A percentile compares a stretch with the other conserved stretches of the same genome.
Evolutionary conservation across 2,888 invertebrate species (phyloP).

Genomic region (Trachelus iudaicus): DNA sequence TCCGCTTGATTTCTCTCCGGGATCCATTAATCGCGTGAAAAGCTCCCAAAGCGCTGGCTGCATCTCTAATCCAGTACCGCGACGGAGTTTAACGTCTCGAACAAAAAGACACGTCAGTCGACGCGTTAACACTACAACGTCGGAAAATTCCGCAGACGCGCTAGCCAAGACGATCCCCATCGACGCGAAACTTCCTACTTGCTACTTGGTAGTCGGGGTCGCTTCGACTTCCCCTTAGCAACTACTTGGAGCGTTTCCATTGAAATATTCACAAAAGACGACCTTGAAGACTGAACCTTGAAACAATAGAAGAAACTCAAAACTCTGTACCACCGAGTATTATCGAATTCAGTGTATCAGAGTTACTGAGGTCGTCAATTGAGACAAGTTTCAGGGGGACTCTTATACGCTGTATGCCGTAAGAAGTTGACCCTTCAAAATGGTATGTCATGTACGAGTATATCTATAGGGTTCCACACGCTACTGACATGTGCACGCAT

Average conservation of each 20-base stretch:
- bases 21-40: background rate
- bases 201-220: background rate
- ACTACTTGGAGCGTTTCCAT: background rate
- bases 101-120: background rate
- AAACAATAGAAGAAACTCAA: background rate
- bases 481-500: background rate
- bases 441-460: background rate
- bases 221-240: background rate
- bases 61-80: background rate
- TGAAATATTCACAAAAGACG: background rate
- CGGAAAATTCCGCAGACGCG: background rate
- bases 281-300: background rate
- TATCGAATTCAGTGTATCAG: background rate
- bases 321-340: background rate
- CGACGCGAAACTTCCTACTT: background rate
- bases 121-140: background rate
- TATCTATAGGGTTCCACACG: slow-evolving; percentile 12
- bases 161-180: background rate
- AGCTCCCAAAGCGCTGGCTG: background rate
- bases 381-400: background rate
- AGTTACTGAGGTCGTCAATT: background rate
- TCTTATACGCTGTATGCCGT: background rate
- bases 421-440: background rate
- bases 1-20: background rate
- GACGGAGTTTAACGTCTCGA: background rate